phyloP scores from a whole-genome alignment of 2,797 vertebrate genomes.

The Eutrigla gurnardus region DNA sequence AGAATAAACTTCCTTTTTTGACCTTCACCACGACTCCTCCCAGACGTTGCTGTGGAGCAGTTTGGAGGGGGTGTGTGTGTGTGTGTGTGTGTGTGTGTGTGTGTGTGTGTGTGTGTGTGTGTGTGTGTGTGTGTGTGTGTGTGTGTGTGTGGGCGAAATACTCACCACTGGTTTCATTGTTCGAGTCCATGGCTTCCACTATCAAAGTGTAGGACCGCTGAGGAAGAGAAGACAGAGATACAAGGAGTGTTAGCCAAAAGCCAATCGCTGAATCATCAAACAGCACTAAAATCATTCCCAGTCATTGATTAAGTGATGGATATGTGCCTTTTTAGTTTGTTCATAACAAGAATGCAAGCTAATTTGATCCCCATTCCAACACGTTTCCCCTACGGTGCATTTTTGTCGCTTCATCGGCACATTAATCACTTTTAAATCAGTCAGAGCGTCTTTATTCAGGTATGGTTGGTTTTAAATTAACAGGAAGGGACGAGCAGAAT shows the following conservation, averaged over 20 bases:
- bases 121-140: no score
- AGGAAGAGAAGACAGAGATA: slow-evolving; percentile 77
- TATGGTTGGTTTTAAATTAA: background rate
- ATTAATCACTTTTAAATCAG: background rate
- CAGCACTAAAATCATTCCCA: background rate
- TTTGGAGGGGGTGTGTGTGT: background rate
- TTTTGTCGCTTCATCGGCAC: background rate
- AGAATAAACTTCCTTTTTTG: slow-evolving; percentile 78
- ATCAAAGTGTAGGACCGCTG: slow-evolving; percentile 98
- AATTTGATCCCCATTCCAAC: background rate
- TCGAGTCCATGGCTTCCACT: slow-evolving; percentile 96
- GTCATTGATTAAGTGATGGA: background rate
- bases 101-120: background rate
- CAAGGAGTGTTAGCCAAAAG: slow-evolving; percentile 62
- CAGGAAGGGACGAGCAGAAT: background rate
- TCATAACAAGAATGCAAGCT: slow-evolving; percentile 13
- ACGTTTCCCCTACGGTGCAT: background rate
- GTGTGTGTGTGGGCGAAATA: slow-evolving; percentile 41
- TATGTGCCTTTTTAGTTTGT: background rate
- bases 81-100: no score
- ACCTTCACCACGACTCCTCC: slow-evolving; percentile 62
- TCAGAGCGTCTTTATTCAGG: background rate
- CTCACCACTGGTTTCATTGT: slow-evolving; percentile 90
- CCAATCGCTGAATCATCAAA: slow-evolving; percentile 9
- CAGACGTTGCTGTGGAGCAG: slow-evolving; percentile 55